Base-by-base conservation (phyloP, 2,888 invertebrate genomes). In the Stegana nigrithorax region DNA sequence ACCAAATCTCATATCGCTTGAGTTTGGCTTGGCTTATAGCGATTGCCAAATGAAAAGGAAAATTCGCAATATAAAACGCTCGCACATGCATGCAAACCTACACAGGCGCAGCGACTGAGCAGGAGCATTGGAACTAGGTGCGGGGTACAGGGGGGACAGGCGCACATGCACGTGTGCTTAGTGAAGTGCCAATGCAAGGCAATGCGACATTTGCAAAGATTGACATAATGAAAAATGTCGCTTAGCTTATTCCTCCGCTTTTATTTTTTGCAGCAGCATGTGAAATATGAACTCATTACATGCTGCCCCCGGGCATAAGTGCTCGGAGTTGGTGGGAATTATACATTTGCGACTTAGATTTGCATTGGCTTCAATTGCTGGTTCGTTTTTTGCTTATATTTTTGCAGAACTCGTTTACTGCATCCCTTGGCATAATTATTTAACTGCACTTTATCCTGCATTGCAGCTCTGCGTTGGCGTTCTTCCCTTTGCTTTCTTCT, bases 41-140 rank as follows among this genome's bases (percentile, higher is more conserved):
- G 68, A 70, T 66, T 68, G 68, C 67, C 66, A 72, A 77, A 72
- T 75, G 77, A 77, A 75, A 71, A 68, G 75, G 63, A 66, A 72
- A 69, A 72, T 68, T 66, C 29, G 53, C 53, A 25, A 32, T 47
- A 42, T 36, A 63, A 53, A n/a, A n/a, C n/a, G n/a, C n/a, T n/a
- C n/a, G n/a, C n/a, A n/a, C n/a, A n/a, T n/a, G n/a, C n/a, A n/a
- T 29, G 36, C 51, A 55, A n/a, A 10, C 17, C 27, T 12, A 53
- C 32, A 36, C 12, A 55, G 8, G 2, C 12, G 14, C n/a, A 21
- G 51, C 29, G 51, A 26, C 14, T 57, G 42, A 26, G 42, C 42
- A 10, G 1, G 44, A 29, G 27, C n/a, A n/a, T n/a, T n/a, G n/a
- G n/a, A n/a, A n/a, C n/a, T n/a, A n/a, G n/a, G n/a, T n/a, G n/a